Conservation (phyloP, 2,797 vertebrate species). For the Sebastes trivittatus region DNA sequence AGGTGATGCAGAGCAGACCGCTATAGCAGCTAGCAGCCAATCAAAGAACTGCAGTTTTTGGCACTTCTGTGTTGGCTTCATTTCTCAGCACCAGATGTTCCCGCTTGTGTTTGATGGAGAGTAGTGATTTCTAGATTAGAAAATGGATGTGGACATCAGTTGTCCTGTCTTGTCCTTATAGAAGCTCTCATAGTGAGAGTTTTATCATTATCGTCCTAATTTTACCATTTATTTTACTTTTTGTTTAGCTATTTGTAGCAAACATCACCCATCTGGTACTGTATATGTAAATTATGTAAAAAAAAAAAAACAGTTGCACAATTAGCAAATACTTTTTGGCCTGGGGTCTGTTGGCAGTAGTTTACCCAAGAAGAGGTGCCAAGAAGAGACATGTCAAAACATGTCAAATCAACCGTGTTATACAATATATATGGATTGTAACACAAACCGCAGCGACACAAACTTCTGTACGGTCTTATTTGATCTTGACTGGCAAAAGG, state of each 20-base stretch:
- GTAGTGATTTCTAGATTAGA: too few relatives aligned
- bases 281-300: background rate
- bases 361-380: background rate
- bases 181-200: background rate
- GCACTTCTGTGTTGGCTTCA: background rate
- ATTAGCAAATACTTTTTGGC: constrained; percentile 1
- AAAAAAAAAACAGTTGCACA: background rate
- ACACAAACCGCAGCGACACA: background rate
- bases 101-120: too few relatives aligned
- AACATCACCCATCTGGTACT: background rate
- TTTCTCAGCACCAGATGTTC: background rate
- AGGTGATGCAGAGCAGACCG: too few relatives aligned
- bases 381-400: constrained; percentile 32
- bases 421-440: background rate
- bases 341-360: background rate
- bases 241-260: background rate
- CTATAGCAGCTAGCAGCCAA: too few relatives aligned
- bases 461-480: background rate
- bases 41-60: background rate
- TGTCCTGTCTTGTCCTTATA: background rate
- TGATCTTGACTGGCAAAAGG: background rate
- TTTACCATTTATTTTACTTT: background rate
- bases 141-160: background rate
- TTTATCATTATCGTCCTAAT: background rate
- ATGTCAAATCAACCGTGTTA: background rate